Evolutionary conservation across 2,888 invertebrate genomes (phyloP).

Genomic region (Agriopis leucophaearia): DNA sequence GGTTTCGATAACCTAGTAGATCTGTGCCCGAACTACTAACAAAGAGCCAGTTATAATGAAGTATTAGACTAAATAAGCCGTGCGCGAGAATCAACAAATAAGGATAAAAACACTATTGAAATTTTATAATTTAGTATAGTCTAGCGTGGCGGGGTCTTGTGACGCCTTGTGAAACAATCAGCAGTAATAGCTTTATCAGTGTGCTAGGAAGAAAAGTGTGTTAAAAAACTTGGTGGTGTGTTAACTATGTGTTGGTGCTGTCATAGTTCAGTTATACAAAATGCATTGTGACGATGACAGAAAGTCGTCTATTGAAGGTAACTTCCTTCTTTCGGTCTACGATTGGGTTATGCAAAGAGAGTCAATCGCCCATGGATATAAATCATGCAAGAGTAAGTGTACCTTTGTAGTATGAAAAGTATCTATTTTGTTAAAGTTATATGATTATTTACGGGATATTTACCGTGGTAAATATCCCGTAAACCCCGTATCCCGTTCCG

Average conservation of each 20-base stretch:
- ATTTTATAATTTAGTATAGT: neutral
- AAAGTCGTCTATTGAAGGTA: neutral
- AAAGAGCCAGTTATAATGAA: neutral
- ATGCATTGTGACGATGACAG: neutral
- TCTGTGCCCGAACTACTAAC: too few relatives aligned
- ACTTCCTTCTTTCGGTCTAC: constrained; percentile 1
- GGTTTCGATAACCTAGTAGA: neutral
- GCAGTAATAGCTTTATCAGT: neutral
- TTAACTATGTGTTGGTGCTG: neutral
- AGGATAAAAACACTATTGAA: neutral
- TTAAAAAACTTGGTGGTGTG: neutral
- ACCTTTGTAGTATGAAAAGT: too few relatives aligned
- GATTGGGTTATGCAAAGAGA: neutral
- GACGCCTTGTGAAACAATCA: too few relatives aligned
- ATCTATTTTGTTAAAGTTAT: too few relatives aligned
- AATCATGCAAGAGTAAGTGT: too few relatives aligned
- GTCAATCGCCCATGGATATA: neutral
- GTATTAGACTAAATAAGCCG: neutral
- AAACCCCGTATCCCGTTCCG: too few relatives aligned
- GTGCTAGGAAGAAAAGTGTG: neutral
- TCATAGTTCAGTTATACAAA: neutral
- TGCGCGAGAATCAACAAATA: neutral
- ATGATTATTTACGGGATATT: too few relatives aligned
- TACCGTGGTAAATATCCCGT: too few relatives aligned
- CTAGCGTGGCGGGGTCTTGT: too few relatives aligned